Evolutionary conservation across 2,888 invertebrate genomes (phyloP).

Genomic region (Ochropleura leucogaster): DNA sequence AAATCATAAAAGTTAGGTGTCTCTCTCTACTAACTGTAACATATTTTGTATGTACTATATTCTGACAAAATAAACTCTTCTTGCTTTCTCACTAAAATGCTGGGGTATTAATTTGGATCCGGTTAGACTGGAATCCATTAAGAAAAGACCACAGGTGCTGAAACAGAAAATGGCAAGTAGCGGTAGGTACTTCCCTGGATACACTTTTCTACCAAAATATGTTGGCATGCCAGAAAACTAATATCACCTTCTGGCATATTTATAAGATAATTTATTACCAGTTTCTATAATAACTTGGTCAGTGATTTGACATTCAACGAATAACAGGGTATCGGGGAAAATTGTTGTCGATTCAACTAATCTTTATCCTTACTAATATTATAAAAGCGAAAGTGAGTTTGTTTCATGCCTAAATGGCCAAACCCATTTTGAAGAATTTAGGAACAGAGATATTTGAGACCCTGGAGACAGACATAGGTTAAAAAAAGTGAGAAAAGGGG

Average conservation of each 20-base stretch:
- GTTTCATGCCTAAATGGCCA: too few relatives aligned
- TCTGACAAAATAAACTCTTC: too few relatives aligned
- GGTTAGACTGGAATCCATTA: neutral
- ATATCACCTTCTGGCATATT: neutral
- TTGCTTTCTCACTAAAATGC: neutral
- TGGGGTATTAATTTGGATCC: neutral
- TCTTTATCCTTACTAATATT: too few relatives aligned
- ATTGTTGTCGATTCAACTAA: neutral
- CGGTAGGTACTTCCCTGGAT: neutral
- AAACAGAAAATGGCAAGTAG: neutral
- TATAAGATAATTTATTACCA: neutral
- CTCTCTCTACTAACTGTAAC: too few relatives aligned
- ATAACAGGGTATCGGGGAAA: neutral
- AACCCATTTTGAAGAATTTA: too few relatives aligned
- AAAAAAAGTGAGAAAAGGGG: too few relatives aligned
- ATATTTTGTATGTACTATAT: too few relatives aligned
- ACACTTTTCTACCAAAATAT: neutral
- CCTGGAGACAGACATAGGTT: too few relatives aligned
- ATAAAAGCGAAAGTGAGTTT: too few relatives aligned
- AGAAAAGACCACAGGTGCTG: neutral
- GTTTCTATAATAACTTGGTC: neutral
- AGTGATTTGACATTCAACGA: neutral
- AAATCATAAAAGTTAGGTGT: too few relatives aligned
- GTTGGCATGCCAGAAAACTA: too few relatives aligned
- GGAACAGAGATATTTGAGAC: too few relatives aligned